phyloP scores from a whole-genome alignment of 2,797 vertebrate species.

The Trachops cirrhosus region DNA sequence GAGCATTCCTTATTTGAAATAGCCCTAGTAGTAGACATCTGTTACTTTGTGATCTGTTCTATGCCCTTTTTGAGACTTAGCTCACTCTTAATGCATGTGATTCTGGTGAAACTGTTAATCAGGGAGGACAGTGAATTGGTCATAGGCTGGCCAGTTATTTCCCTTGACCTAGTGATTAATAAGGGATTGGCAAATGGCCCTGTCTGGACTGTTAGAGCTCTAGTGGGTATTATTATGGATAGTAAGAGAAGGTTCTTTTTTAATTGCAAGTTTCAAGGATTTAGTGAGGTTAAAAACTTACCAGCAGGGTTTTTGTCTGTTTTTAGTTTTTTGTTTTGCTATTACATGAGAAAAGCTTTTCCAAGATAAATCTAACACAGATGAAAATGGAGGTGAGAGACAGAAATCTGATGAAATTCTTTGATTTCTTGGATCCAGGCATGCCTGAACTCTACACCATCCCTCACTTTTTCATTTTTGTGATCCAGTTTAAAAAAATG shows the following conservation, averaged over 20 bases:
- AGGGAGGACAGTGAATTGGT: background rate
- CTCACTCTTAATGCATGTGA: background rate
- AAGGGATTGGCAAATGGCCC: background rate
- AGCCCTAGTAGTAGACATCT: background rate
- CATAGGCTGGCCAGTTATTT: background rate
- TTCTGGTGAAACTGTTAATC: slow-evolving; percentile 2
- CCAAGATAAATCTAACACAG: background rate
- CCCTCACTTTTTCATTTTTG: slow-evolving; percentile 19
- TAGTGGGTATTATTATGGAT: background rate
- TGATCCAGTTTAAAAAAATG: background rate
- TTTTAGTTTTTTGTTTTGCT: background rate
- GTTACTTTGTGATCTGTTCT: background rate
- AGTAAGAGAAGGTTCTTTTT: background rate
- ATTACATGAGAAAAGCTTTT: background rate
- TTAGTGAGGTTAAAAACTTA: slow-evolving; percentile 10
- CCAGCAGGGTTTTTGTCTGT: background rate
- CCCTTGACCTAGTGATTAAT: background rate
- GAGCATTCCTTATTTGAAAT: slow-evolving; percentile 21
- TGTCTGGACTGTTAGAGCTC: background rate
- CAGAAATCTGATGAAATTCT: background rate
- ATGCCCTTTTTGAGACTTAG: background rate
- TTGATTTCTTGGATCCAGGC: background rate
- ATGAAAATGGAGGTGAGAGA: slow-evolving; percentile 12
- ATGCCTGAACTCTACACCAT: background rate
- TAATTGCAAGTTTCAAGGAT: background rate